phyloP scores from a whole-genome alignment of 2,888 invertebrate species.

The Ditylenchus weischeri region DNA sequence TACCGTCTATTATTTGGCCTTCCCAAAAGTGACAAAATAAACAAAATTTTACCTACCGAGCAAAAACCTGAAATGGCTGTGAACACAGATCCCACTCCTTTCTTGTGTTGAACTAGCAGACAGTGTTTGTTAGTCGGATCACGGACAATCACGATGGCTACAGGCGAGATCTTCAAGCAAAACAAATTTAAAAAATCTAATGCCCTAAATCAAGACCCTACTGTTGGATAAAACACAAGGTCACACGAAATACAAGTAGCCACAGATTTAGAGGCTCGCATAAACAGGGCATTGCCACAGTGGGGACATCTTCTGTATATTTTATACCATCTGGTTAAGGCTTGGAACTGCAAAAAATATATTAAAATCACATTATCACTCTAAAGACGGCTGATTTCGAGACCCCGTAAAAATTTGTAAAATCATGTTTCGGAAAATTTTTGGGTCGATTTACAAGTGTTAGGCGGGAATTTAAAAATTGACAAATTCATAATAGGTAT shows the following conservation, averaged over 20 bases:
- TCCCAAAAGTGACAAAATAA: no score
- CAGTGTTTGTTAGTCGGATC: slow-evolving; percentile 60
- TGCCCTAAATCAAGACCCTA: slow-evolving; percentile 19
- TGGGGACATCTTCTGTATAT: slow-evolving; percentile 61
- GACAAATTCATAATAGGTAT: no score
- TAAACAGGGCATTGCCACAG: slow-evolving; percentile 58
- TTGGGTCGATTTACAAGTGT: no score
- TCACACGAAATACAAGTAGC: slow-evolving; percentile 49
- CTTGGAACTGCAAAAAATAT: slow-evolving; percentile 55
- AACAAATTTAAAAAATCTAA: neutral
- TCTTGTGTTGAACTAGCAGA: slow-evolving; percentile 63
- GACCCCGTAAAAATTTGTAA: no score
- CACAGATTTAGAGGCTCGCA: slow-evolving; percentile 41
- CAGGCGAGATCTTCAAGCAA: slow-evolving; percentile 58
- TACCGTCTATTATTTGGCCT: no score
- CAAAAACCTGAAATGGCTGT: slow-evolving; percentile 66
- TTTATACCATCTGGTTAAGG: slow-evolving; percentile 61
- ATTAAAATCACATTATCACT: slow-evolving; percentile 12
- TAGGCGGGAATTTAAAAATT: no score
- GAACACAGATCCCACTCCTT: slow-evolving; percentile 63
- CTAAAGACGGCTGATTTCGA: no score
- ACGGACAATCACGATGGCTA: slow-evolving; percentile 62
- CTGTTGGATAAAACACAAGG: slow-evolving; percentile 52
- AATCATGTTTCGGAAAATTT: no score
- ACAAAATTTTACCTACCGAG: slow-evolving; percentile 58